Evolutionary conservation across 2,888 invertebrate species (phyloP).

Genomic region (Drosophila koepferae): DNA sequence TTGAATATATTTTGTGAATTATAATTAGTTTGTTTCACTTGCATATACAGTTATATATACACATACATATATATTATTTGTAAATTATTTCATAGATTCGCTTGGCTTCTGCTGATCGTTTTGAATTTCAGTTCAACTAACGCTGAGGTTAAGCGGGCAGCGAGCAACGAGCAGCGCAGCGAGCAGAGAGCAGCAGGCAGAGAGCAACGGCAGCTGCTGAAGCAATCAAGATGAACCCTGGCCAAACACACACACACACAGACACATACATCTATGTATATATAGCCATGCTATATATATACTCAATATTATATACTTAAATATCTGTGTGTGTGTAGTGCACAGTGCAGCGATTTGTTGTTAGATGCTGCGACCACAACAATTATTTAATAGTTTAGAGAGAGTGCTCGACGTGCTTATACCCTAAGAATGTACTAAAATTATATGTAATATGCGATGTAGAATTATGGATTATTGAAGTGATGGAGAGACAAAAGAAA

Average conservation of each 20-base stretch:
- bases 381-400: conserved; percentile 53
- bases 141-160: conserved; percentile 42
- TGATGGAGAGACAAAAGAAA: background rate
- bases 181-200: conserved; percentile 22
- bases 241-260: conserved; percentile 31
- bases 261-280: conserved; percentile 19
- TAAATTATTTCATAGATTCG: conserved; percentile 34
- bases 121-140: conserved; percentile 41
- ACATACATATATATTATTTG: background rate
- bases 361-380: conserved; percentile 44
- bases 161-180: background rate
- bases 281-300: conserved; percentile 21
- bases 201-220: conserved; percentile 56
- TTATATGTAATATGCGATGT: background rate
- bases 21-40: background rate
- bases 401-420: conserved; percentile 2
- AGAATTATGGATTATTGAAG: background rate
- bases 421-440: background rate
- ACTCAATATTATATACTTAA: conserved; percentile 17
- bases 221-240: conserved; percentile 72
- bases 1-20: background rate
- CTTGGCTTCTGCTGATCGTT: conserved; percentile 17
- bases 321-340: conserved; percentile 26
- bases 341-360: conserved; percentile 67
- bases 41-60: background rate